Percentiles rank a stretch among this genome's conserved stretches.
These are phyloP conservation scores for Synaphobranchus kaupii DNA, from an alignment of 2,797 vertebrate species.

Conservation along the genomic window DNA sequence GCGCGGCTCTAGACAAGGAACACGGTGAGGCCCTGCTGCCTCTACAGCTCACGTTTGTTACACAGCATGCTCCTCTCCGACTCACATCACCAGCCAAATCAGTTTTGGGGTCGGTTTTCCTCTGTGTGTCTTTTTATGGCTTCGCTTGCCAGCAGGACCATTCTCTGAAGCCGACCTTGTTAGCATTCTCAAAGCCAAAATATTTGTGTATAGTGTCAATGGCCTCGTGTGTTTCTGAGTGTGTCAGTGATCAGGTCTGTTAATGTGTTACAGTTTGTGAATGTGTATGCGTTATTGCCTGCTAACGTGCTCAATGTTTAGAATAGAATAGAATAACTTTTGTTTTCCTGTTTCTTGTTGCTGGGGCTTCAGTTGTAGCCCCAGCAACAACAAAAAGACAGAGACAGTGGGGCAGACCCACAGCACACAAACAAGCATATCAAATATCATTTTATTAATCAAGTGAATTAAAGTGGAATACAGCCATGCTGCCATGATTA, in stretches of 20 bases:
- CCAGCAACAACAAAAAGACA: no score
- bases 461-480: no score
- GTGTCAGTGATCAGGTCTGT: neutral
- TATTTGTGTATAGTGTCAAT: neutral
- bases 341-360: no score
- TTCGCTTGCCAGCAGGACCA: neutral
- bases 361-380: no score
- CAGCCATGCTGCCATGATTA: no score
- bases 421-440: no score
- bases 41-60: neutral
- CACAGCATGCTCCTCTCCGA: neutral
- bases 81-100: neutral
- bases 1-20: constrained; percentile 82
- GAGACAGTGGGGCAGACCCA: no score
- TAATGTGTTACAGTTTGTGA: neutral
- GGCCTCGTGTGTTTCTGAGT: neutral
- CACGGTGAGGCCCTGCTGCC: constrained; percentile 67
- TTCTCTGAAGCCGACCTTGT: neutral
- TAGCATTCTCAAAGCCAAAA: neutral
- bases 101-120: neutral
- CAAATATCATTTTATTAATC: no score
- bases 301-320: neutral
- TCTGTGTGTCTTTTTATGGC: neutral
- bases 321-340: no score
- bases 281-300: no score